A percentile compares a stretch with the other conserved stretches of the same genome.
These are phyloP conservation scores for Lutraria lutraria DNA, from an alignment of 2,888 invertebrate genomes.

Conservation along the genomic window DNA sequence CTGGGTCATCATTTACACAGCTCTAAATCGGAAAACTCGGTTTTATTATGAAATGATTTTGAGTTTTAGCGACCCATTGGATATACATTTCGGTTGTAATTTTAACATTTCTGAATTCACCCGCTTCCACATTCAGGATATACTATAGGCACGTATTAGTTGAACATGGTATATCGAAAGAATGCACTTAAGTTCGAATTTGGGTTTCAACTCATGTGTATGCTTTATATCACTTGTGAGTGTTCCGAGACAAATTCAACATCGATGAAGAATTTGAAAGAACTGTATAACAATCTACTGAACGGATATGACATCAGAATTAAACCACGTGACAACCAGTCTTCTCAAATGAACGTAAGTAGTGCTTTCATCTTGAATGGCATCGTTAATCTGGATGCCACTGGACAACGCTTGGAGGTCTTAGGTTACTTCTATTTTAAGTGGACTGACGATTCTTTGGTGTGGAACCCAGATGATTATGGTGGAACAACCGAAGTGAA, in stretches of 20 bases:
- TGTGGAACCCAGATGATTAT: constrained; percentile 1
- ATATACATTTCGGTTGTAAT: too few species aligned
- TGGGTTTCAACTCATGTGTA: too few species aligned
- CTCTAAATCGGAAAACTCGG: too few species aligned
- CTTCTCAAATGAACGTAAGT: not conserved
- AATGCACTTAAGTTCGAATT: too few species aligned
- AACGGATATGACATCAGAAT: constrained; percentile 12
- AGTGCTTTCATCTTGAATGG: not conserved
- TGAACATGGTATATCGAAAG: too few species aligned
- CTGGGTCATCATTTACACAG: too few species aligned
- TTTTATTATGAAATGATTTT: too few species aligned
- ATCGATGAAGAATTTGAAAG: not conserved
- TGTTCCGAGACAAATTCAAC: not conserved
- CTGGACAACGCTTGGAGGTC: constrained; percentile 14
- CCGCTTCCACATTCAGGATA: too few species aligned
- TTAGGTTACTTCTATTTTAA: not conserved
- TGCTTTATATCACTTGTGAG: not conserved
- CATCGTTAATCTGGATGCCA: not conserved
- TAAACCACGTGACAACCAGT: not conserved
- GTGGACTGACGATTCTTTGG: constrained; percentile 5
- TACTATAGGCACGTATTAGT: too few species aligned
- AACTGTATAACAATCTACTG: not conserved
- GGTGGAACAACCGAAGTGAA: not conserved
- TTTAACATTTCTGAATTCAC: too few species aligned
- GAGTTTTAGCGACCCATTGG: too few species aligned